These are phyloP conservation scores for Corydoras maculifer DNA, from an alignment of 2,113 vertebrate species.

Conservation along the genomic window DNA sequence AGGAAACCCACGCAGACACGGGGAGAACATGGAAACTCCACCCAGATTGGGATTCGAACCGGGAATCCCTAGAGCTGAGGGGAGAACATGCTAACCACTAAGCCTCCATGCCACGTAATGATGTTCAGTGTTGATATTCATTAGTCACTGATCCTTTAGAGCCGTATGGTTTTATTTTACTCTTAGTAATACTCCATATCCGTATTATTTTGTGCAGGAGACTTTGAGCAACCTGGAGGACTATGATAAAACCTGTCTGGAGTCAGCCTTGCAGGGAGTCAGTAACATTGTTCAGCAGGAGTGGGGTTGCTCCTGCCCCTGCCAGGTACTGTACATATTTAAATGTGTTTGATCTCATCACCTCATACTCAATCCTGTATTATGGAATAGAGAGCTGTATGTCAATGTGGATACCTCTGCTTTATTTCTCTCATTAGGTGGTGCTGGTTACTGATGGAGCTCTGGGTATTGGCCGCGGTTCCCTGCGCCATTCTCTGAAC, in stretches of 20 bases:
- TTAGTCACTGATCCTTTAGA: too few relatives aligned
- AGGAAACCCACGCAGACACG: too few relatives aligned
- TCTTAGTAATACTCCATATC: neutral
- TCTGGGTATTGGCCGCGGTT: constrained; percentile 89
- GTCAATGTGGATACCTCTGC: constrained; percentile 1
- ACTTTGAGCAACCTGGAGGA: constrained; percentile 90
- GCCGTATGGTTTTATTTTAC: neutral
- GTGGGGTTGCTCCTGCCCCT: constrained; percentile 89
- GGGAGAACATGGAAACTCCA: too few relatives aligned
- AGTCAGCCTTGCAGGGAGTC: constrained; percentile 83
- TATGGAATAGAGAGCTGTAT: neutral
- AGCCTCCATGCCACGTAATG: too few relatives aligned
- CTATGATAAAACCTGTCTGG: constrained; percentile 95
- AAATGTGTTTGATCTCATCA: too few relatives aligned
- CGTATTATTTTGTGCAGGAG: constrained; percentile 67
- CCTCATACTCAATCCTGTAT: too few relatives aligned
- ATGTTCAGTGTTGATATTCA: too few relatives aligned
- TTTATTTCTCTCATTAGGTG: constrained; percentile 64
- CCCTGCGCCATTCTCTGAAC: constrained; percentile 83
- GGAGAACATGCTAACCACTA: too few relatives aligned
- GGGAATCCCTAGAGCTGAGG: too few relatives aligned
- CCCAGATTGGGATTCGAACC: too few relatives aligned
- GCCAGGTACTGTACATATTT: constrained; percentile 75
- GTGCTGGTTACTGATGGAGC: constrained; percentile 94
- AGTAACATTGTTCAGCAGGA: constrained; percentile 93